A percentile compares a stretch with the other conserved stretches of the same genome.
Conservation (phyloP, 1,140 invertebrate genomes). For the Drosophila bocki region DNA sequence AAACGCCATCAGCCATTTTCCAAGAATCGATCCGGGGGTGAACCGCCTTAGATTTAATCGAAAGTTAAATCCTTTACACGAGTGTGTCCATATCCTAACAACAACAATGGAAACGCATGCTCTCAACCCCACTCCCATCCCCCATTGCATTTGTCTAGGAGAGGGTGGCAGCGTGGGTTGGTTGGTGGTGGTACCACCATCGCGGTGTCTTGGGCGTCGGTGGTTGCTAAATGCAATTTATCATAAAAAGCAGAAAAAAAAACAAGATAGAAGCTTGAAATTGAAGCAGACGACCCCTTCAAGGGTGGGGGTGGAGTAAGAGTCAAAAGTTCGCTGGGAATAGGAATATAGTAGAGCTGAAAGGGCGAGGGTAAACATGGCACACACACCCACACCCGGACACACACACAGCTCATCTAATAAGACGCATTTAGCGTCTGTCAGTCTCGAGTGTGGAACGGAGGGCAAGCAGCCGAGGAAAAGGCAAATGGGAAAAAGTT, state of each 20-base stretch:
- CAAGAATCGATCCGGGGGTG: slow-evolving; percentile 32
- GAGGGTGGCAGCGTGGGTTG: slow-evolving; percentile 54
- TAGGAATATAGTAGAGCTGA: slow-evolving; percentile 18
- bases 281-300: slow-evolving; percentile 63
- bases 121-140: slow-evolving; percentile 11
- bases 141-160: slow-evolving; percentile 31
- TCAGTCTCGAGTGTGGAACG: slow-evolving; percentile 50
- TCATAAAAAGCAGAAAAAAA: slow-evolving; percentile 58
- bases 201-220: slow-evolving; percentile 54
- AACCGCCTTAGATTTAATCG: slow-evolving; percentile 28
- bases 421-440: slow-evolving; percentile 82
- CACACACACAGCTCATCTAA: slow-evolving; percentile 67
- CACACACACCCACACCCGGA: slow-evolving; percentile 55
- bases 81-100: slow-evolving; percentile 67
- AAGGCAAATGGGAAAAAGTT: slow-evolving; percentile 82
- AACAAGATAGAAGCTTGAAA: slow-evolving; percentile 77
- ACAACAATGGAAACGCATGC: slow-evolving; percentile 70
- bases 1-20: slow-evolving; percentile 53
- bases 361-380: slow-evolving; percentile 67
- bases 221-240: slow-evolving; percentile 83
- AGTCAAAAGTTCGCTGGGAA: slow-evolving; percentile 69
- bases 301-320: slow-evolving; percentile 20
- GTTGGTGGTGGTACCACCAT: slow-evolving; percentile 35
- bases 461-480: slow-evolving; percentile 7
- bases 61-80: slow-evolving; percentile 68